Evolutionary conservation across 2,888 invertebrate genomes (phyloP), one percentile per base, ranked within the genome.

Genomic region (Lampropteryx suffumata): DNA sequence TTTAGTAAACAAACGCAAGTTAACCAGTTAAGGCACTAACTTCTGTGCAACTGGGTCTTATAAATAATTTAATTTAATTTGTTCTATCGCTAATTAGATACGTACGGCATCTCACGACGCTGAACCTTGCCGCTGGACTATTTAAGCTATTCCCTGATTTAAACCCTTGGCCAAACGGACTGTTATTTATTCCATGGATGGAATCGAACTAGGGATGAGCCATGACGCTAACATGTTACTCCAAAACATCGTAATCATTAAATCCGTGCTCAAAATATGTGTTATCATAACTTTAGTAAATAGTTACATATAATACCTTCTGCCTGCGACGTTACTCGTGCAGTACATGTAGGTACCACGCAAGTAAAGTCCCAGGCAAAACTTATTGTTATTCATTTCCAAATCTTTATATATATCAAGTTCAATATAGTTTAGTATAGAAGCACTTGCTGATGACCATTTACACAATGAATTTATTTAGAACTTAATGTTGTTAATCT

Each of bases 81-180:
- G 86, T 62, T 61, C 67, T 79, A 82, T 83, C 71, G 70, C 82
- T 87, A 88, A 88, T 87, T 88, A n/a, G n/a, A n/a, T n/a, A 86
- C 83, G 35, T 85, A 69, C 65, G 70, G 71, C 68, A 68, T 71
- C 79, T 79, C 85, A 85, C 87, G 86, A 79, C 62, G 66, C 11
- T 59, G 71, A 72, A 73, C 75, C 76, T 73, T 64, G 49, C 56
- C 61, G 64, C 59, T 29, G 61, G 59, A 57, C 62, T 67, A 76
- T 79, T 75, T 75, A 64, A 79, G 67, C 74, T 65, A 80, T 79
- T 65, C 64, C 63, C 71, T 72, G 76, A 78, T 44, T 52, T 52
- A 52, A 47, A 5, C 11, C 52, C 43, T 43, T 28, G 3, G 32
- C 32, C 12, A 10, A 14, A 26, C 8, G 11, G 3, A 30, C 44